Evolutionary conservation across 1,140 invertebrate genomes (phyloP).

Genomic region (Ptiloglossa arizonensis): DNA sequence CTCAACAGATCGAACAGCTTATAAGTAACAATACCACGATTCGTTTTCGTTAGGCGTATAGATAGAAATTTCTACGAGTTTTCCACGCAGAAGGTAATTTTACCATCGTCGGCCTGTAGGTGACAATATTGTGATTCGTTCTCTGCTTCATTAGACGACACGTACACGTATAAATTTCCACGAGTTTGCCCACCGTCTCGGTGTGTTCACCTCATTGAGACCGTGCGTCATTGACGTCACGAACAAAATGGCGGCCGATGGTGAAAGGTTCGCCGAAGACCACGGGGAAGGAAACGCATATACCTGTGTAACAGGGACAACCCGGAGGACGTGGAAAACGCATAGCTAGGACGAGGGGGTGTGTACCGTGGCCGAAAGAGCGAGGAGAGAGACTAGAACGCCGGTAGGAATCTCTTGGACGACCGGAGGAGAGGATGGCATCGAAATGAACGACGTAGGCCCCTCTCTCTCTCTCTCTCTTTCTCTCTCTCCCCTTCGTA

Average conservation of each 20-base stretch:
- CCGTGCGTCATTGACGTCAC: constrained; percentile 13
- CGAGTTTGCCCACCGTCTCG: not conserved
- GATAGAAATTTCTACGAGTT: too few species aligned
- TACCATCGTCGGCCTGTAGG: not conserved
- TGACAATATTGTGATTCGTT: not conserved
- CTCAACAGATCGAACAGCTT: too few species aligned
- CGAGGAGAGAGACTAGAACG: not conserved
- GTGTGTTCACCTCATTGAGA: not conserved
- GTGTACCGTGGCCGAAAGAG: not conserved
- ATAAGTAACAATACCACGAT: too few species aligned
- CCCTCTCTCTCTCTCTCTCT: not conserved
- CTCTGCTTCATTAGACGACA: not conserved
- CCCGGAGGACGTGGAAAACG: not conserved
- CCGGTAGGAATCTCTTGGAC: not conserved
- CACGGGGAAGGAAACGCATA: not conserved
- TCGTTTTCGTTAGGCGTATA: too few species aligned
- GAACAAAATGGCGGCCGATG: constrained; percentile 9
- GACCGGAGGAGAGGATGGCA: not conserved
- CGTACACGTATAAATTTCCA: not conserved
- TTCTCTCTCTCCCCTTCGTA: not conserved
- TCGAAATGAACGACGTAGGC: not conserved
- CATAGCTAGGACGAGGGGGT: not conserved
- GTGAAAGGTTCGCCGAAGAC: constrained; percentile 13
- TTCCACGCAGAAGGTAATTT: too few species aligned
- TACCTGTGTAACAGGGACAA: not conserved